Percentiles rank a stretch among this genome's conserved stretches.
phyloP scores from a whole-genome alignment of 2,113 vertebrate genomes.

The Neodontobutis hainanensis region DNA sequence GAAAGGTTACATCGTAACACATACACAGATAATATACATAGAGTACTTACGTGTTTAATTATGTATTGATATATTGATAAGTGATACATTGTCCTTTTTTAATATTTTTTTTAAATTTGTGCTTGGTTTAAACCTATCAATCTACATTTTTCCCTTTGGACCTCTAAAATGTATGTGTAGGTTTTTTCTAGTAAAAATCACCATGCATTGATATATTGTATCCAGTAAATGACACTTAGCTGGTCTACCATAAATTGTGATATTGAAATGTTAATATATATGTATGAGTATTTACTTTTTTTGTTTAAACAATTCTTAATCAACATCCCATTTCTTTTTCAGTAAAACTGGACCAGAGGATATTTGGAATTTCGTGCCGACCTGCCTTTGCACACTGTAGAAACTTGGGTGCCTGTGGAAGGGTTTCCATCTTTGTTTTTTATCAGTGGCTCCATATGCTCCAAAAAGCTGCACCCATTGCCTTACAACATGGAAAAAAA shows the following conservation, averaged over 20 bases:
- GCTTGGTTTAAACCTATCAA: no score
- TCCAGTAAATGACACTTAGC: slow-evolving; percentile 44
- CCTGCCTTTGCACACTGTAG: slow-evolving; percentile 27
- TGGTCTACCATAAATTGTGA: not conserved
- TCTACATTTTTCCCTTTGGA: no score
- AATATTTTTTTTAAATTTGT: no score
- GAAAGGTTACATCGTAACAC: no score
- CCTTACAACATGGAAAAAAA: slow-evolving; percentile 78
- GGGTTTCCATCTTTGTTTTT: slow-evolving; percentile 38
- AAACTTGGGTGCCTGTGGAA: slow-evolving; percentile 44
- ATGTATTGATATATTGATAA: no score
- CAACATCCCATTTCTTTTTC: slow-evolving; percentile 49
- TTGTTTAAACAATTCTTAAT: slow-evolving; percentile 1
- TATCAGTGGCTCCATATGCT: slow-evolving; percentile 68
- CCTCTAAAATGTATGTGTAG: no score
- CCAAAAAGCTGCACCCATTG: slow-evolving; percentile 50
- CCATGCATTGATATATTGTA: slow-evolving; percentile 9
- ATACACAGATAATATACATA: no score
- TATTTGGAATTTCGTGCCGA: slow-evolving; percentile 29
- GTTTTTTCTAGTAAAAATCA: not conserved
- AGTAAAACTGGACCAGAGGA: slow-evolving; percentile 54
- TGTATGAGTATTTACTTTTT: slow-evolving; percentile 37
- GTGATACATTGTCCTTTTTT: no score
- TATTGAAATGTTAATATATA: slow-evolving; percentile 36
- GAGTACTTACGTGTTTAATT: no score